Evolutionary conservation across 2,888 invertebrate genomes (phyloP).

Genomic region (Lingula anatina): DNA sequence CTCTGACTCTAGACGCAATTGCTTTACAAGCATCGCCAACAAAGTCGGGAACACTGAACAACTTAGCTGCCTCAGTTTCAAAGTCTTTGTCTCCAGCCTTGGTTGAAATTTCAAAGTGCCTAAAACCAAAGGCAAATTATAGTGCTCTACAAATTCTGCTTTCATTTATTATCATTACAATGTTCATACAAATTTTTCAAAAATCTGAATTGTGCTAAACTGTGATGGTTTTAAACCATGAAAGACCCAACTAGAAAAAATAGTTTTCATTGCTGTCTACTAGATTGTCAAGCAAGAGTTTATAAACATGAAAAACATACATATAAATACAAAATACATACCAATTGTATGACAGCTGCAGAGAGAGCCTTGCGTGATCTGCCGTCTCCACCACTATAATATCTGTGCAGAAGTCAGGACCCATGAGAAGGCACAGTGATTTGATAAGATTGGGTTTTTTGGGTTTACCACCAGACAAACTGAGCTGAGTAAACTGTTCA

Average conservation of each 20-base stretch:
- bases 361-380: conserved; percentile 55
- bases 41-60: conserved; percentile 57
- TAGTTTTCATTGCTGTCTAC: too few relatives aligned
- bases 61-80: conserved; percentile 45
- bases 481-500: conserved; percentile 56
- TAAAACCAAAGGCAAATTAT: conserved; percentile 19
- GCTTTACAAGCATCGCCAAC: conserved; percentile 57
- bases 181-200: too few relatives aligned
- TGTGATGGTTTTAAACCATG: too few relatives aligned
- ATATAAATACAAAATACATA: too few relatives aligned
- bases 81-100: conserved; percentile 34
- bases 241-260: too few relatives aligned
- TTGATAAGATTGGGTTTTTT: conserved; percentile 55
- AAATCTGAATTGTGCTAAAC: too few relatives aligned
- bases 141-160: too few relatives aligned
- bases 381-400: conserved; percentile 56
- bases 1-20: conserved; percentile 55
- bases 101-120: conserved; percentile 55
- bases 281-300: too few relatives aligned
- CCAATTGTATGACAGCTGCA: conserved; percentile 57
- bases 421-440: conserved; percentile 54
- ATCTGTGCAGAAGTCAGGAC: conserved; percentile 57
- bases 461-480: conserved; percentile 55
- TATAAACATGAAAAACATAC: too few relatives aligned
- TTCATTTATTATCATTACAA: too few relatives aligned